phyloP scores from a whole-genome alignment of 2,113 vertebrate species.

The Gobio gobio region DNA sequence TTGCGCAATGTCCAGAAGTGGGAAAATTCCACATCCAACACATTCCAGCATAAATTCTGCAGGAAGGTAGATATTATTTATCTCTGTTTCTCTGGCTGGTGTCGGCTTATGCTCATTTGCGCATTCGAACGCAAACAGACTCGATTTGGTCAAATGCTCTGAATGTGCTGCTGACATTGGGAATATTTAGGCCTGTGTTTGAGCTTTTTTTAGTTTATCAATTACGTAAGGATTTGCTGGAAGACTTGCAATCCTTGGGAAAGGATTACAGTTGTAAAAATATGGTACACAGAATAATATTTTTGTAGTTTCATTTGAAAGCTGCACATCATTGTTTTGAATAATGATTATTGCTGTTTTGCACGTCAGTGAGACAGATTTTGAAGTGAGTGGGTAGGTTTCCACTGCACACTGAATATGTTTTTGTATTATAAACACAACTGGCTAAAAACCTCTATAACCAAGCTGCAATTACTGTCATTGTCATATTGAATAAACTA shows the following conservation, averaged over 20 bases:
- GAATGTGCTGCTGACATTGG: neutral
- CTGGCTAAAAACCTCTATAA: neutral
- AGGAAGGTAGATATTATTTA: neutral
- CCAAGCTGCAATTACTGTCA: neutral
- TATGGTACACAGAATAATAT: neutral
- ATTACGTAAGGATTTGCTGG: neutral
- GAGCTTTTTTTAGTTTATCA: neutral
- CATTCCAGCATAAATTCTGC: neutral
- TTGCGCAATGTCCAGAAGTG: neutral
- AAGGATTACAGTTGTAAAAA: neutral
- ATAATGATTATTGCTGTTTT: neutral
- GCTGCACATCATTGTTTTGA: slow-evolving; percentile 11
- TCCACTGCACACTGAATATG: neutral
- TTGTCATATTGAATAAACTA: neutral
- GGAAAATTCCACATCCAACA: neutral
- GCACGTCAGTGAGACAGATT: neutral
- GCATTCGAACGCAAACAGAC: neutral
- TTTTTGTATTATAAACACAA: neutral
- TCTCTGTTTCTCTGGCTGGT: slow-evolving; percentile 1
- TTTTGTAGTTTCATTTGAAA: neutral
- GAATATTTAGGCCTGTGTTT: neutral
- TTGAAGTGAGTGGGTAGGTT: neutral
- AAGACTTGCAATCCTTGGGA: neutral
- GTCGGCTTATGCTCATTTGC: neutral
- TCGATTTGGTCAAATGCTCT: neutral